Base-by-base conservation (phyloP, 2,797 vertebrate species). In the Notolabrus celidotus region DNA sequence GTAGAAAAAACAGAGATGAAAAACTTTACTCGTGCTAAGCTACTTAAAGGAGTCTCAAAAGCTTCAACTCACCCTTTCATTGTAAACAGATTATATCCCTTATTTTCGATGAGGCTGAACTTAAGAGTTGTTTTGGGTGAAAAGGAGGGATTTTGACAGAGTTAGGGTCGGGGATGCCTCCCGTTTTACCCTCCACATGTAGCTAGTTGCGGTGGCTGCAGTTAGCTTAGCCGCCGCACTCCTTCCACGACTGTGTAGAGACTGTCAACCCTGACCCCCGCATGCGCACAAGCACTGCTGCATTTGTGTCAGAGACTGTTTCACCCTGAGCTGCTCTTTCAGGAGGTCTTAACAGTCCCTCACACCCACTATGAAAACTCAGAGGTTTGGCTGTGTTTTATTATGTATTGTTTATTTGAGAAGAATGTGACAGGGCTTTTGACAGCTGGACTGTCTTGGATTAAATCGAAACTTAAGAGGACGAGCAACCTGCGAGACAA, bases 11-110 rank as follows among this genome's bases (percentile, higher is more conserved):
- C 66, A 92, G 71, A 82, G 79, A 83, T 77, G 86, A 87, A 90
- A 93, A 93, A 93, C 92, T 94, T 94, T 92, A 88, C 82, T 89
- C 83, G 79, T 84, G 85, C 81, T 83, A 82, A 82, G 72, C 77
- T 82, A 80, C 77, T 88, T 83, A 89, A 82, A 80, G 74, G 60
- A 58, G 68, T 74, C 75, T 74, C 67, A 56, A 86, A 83, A 81
- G 77, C 67, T 79, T 29, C 79, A 85, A 94, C 95, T 95, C 94
- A 95, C 95, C 95, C 95, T 93, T 95, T 95, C 95, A 95, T 95
- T 82, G 91, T 93, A 88, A 88, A 90, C 71, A 76, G 82, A 82
- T 91, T 78, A 71, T 88, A 86, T 89, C 79, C 84, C 84, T 89
- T 86, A 83, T 88, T 85, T 83, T 83, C 76, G 78, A 80, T 51